Evolutionary conservation across 2,113 vertebrate genomes (phyloP).

Genomic region (Leptosomus discolor): DNA sequence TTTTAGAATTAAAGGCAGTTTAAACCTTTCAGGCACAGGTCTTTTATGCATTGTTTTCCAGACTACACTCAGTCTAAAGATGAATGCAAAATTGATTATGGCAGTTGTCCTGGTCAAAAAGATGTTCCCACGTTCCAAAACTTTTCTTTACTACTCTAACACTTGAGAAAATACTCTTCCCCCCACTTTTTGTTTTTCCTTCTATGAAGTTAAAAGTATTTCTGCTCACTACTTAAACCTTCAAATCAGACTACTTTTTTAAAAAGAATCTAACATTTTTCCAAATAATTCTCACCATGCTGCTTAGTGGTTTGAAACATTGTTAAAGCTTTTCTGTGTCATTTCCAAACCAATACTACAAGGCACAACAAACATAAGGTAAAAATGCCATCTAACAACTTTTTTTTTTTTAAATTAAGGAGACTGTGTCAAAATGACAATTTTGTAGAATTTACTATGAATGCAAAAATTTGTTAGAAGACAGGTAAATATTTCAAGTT

Average conservation of each 20-base stretch:
- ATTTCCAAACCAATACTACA: background rate
- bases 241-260: background rate
- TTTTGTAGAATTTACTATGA: background rate
- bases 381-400: background rate
- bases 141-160: background rate
- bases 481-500: background rate
- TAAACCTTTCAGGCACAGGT: background rate
- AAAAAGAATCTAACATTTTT: background rate
- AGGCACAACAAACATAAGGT: background rate
- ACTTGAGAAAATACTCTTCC: background rate
- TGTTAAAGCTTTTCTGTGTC: background rate
- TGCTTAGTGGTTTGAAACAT: background rate
- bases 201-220: background rate
- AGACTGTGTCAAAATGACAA: background rate
- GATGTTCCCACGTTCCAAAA: background rate
- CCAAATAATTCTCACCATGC: background rate
- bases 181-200: fast-evolving
- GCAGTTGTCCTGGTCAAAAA: background rate
- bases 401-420: background rate
- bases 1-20: background rate
- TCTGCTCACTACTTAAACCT: background rate
- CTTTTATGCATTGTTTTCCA: background rate
- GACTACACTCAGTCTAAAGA: background rate
- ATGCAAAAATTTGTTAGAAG: background rate
- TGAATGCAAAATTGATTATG: background rate